Evolutionary conservation across 1,140 invertebrate genomes (phyloP).

Genomic region (Drosophila guanche): DNA sequence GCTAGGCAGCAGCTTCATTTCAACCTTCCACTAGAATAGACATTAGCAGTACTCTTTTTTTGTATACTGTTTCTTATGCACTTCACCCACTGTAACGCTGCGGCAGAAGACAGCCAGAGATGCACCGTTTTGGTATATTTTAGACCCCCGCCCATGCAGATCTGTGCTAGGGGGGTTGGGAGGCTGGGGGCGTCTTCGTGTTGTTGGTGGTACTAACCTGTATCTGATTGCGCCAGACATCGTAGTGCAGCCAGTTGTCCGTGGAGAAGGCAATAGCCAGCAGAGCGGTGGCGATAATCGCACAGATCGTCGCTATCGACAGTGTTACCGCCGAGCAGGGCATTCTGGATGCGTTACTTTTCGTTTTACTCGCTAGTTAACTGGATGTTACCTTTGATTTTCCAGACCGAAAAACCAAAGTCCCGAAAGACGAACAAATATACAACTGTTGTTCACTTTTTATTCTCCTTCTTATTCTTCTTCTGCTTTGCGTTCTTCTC

Average conservation of each 20-base stretch:
- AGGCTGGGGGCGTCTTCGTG: slow-evolving; percentile 16
- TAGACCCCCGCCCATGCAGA: no score
- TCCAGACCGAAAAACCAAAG: slow-evolving; percentile 33
- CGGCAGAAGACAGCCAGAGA: no score
- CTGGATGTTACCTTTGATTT: slow-evolving; percentile 33
- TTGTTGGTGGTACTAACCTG: slow-evolving; percentile 86
- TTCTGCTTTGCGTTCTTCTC: slow-evolving; percentile 30
- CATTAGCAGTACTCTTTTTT: no score
- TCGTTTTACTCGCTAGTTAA: slow-evolving; percentile 4
- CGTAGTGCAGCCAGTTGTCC: slow-evolving; percentile 97
- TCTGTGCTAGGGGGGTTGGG: slow-evolving; percentile 15
- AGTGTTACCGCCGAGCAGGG: slow-evolving; percentile 97
- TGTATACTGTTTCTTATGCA: no score
- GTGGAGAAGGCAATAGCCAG: slow-evolving; percentile 96
- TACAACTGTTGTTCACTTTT: slow-evolving; percentile 46
- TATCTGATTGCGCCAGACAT: slow-evolving; percentile 93
- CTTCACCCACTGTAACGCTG: no score
- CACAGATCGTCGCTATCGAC: slow-evolving; percentile 96
- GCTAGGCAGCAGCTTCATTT: no score
- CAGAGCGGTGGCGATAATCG: slow-evolving; percentile 95
- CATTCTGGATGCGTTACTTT: slow-evolving; percentile 85
- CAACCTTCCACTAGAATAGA: no score
- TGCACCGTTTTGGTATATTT: no score
- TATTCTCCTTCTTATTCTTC: slow-evolving; percentile 27
- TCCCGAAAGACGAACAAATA: slow-evolving; percentile 19